Evolutionary conservation across 1,140 invertebrate genomes (phyloP).

Genomic region (Apis dorsata): DNA sequence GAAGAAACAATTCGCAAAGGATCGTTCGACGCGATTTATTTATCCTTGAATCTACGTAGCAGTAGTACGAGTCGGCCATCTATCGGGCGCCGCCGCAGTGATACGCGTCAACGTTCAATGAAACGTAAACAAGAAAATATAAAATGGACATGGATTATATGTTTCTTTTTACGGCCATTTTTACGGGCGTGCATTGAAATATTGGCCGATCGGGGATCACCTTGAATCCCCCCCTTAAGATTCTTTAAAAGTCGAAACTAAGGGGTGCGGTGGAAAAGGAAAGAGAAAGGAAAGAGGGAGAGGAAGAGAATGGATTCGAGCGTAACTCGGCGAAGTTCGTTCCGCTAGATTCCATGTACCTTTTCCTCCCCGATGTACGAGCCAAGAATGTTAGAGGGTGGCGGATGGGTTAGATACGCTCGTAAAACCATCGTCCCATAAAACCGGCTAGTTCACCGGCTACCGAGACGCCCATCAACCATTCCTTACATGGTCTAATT

Average conservation of each 20-base stretch:
- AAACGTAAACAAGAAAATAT: background rate
- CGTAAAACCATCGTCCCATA: constrained; percentile 77
- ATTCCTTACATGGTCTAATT: constrained; percentile 75
- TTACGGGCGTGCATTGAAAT: background rate
- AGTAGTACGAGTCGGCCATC: background rate
- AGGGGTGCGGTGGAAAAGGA: background rate
- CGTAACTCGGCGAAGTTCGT: constrained; percentile 44
- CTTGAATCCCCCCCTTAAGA: constrained; percentile 14
- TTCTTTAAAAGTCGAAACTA: constrained; percentile 34
- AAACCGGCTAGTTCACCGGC: constrained; percentile 71
- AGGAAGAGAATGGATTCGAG: background rate
- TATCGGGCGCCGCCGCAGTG: background rate
- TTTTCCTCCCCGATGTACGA: constrained; percentile 49
- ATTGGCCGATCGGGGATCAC: constrained; percentile 42
- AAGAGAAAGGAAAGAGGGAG: too few relatives aligned
- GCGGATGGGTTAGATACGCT: constrained; percentile 68
- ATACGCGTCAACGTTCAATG: background rate
- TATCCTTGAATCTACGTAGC: too few relatives aligned
- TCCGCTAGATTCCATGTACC: constrained; percentile 52
- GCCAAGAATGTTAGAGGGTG: constrained; percentile 56
- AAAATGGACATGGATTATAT: background rate
- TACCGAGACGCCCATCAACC: constrained; percentile 71
- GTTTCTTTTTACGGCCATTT: background rate
- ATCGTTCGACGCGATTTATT: background rate
- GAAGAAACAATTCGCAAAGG: too few relatives aligned